Evolutionary conservation across 2,113 vertebrate species (phyloP).

Genomic region (Lontra canadensis): DNA sequence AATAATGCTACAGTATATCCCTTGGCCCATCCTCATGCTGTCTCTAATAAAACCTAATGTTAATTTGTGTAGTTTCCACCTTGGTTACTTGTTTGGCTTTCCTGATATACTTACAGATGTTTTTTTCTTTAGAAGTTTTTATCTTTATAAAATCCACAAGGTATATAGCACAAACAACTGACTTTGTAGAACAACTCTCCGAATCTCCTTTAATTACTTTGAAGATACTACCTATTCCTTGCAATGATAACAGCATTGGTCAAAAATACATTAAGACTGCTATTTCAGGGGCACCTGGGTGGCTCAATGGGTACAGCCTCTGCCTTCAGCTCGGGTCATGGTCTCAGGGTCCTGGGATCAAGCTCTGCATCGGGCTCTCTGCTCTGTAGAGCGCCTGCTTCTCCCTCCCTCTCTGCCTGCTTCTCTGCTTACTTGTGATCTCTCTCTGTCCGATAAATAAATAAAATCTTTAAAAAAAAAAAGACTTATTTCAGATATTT

Average conservation of each 20-base stretch:
- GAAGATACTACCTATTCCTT: neutral
- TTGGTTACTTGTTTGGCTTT: neutral
- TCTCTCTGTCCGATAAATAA: too few relatives aligned
- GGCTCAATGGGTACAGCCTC: too few relatives aligned
- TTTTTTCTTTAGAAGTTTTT: neutral
- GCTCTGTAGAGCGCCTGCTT: too few relatives aligned
- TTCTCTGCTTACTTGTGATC: too few relatives aligned
- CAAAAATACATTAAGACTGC: neutral
- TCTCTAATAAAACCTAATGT: neutral
- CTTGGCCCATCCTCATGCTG: neutral
- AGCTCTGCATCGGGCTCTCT: too few relatives aligned
- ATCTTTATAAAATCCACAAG: neutral
- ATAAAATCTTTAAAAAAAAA: too few relatives aligned
- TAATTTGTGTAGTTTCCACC: neutral
- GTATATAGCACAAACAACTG: neutral
- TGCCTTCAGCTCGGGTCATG: too few relatives aligned
- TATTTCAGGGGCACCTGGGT: neutral
- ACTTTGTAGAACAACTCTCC: neutral
- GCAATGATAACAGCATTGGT: neutral
- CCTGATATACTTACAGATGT: neutral
- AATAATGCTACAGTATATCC: neutral
- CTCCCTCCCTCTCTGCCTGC: too few relatives aligned
- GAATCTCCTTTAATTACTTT: neutral
- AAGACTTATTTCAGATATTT: neutral
- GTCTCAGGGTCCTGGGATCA: too few relatives aligned